Conservation (phyloP, 1,140 invertebrate species). For the Aphelenchoides fujianensis region DNA sequence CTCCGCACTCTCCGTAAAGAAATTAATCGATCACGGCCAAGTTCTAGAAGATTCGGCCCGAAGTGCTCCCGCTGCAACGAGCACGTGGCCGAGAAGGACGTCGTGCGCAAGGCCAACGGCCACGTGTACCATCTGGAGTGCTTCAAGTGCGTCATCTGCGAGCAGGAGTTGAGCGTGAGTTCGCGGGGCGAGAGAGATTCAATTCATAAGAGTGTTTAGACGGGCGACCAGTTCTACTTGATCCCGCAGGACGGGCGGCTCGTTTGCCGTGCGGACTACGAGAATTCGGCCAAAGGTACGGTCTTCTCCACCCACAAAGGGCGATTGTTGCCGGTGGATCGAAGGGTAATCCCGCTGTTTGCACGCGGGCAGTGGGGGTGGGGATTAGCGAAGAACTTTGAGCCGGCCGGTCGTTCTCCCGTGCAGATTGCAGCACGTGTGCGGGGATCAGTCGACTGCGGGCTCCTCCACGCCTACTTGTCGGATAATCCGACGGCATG, state of each 20-base stretch:
- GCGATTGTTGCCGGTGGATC: background rate
- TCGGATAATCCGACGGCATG: background rate
- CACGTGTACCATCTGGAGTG: constrained; percentile 62
- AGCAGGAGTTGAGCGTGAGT: constrained; percentile 37
- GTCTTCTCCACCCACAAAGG: constrained; percentile 1
- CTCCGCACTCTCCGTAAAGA: no score
- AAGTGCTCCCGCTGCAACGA: constrained; percentile 54
- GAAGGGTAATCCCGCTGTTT: background rate
- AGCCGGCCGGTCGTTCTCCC: background rate
- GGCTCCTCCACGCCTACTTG: background rate
- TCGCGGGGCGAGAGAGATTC: no score
- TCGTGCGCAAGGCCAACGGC: constrained; percentile 53
- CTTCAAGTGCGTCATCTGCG: constrained; percentile 59
- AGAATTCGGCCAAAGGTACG: constrained; percentile 57
- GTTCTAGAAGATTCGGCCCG: constrained; percentile 55
- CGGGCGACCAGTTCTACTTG: constrained; percentile 60
- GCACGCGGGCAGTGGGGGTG: background rate
- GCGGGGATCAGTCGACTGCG: background rate
- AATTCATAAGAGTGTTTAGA: no score
- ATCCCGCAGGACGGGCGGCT: constrained; percentile 59
- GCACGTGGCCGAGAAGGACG: constrained; percentile 47
- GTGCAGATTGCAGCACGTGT: background rate
- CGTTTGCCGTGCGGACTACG: constrained; percentile 61
- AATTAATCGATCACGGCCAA: background rate
- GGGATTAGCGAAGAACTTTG: background rate